Conservation (phyloP, 1,140 invertebrate genomes). For the Atta colombica region DNA sequence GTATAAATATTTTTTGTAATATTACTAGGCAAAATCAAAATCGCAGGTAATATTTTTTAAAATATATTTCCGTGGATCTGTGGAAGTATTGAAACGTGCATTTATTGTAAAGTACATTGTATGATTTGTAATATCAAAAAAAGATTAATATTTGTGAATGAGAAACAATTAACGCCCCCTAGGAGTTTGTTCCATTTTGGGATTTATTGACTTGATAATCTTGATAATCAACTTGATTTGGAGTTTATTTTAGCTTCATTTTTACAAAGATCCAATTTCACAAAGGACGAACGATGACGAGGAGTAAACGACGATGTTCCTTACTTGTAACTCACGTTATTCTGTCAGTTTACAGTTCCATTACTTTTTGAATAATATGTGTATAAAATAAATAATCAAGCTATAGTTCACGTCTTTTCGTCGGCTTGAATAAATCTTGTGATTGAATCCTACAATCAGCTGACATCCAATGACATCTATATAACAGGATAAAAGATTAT, state of each 20-base stretch:
- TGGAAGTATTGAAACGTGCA: neutral
- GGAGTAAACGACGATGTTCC: constrained; percentile 35
- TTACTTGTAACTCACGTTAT: constrained; percentile 1
- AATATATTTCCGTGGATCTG: constrained; percentile 16
- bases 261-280: constrained; percentile 19
- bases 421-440: neutral
- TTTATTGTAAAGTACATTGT: constrained; percentile 13
- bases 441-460: neutral
- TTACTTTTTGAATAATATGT: neutral
- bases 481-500: neutral
- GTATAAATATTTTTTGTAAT: neutral
- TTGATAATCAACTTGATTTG: constrained; percentile 68
- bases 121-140: constrained; percentile 32
- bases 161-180: constrained; percentile 47
- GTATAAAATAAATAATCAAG: neutral
- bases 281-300: neutral
- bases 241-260: constrained; percentile 25
- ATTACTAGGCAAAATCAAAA: neutral
- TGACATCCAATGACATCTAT: neutral
- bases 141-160: neutral
- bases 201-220: constrained; percentile 76
- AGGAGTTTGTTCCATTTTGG: constrained; percentile 67
- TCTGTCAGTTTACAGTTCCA: neutral
- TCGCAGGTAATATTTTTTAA: neutral
- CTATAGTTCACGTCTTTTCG: neutral